Evolutionary conservation across 2,113 vertebrate genomes (phyloP).

Genomic region (Boulengeromyrus knoepffleri): DNA sequence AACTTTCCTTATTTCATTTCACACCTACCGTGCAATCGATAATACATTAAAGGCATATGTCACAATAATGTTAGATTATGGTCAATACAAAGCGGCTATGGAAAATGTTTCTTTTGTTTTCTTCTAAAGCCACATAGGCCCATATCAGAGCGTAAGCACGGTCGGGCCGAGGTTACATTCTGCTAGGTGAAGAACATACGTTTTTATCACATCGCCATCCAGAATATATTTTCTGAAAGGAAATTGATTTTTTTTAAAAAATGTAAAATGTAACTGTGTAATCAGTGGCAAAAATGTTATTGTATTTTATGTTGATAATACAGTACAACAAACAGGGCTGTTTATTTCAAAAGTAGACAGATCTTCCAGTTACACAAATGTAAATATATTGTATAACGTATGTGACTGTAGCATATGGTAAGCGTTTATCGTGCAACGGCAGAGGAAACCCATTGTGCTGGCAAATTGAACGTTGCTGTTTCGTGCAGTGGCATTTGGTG

Average conservation of each 20-base stretch:
- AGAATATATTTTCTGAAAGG: background rate
- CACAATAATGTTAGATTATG: background rate
- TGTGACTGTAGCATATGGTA: conserved; percentile 19
- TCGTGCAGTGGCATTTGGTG: conserved; percentile 65
- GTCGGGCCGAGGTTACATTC: background rate
- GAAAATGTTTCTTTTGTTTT: conserved; percentile 37
- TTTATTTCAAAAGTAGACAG: background rate
- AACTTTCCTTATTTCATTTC: background rate
- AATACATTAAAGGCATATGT: background rate
- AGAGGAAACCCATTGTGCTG: conserved; percentile 54
- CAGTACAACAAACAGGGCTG: background rate
- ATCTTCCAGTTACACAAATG: background rate
- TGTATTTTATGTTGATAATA: conserved; percentile 33
- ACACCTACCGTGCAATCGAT: background rate
- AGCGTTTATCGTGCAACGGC: conserved; percentile 23
- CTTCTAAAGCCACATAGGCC: conserved; percentile 17
- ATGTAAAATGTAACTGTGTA: background rate
- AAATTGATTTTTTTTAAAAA: background rate
- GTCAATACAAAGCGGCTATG: background rate
- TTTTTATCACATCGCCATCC: background rate
- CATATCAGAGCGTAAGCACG: background rate
- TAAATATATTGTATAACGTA: background rate
- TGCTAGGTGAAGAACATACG: background rate
- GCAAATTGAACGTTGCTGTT: conserved; percentile 61
- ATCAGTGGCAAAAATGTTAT: conserved; percentile 24